These are phyloP conservation scores for Mesochorus sp. DNA, from an alignment of 2,888 invertebrate species.

Conservation along the genomic window DNA sequence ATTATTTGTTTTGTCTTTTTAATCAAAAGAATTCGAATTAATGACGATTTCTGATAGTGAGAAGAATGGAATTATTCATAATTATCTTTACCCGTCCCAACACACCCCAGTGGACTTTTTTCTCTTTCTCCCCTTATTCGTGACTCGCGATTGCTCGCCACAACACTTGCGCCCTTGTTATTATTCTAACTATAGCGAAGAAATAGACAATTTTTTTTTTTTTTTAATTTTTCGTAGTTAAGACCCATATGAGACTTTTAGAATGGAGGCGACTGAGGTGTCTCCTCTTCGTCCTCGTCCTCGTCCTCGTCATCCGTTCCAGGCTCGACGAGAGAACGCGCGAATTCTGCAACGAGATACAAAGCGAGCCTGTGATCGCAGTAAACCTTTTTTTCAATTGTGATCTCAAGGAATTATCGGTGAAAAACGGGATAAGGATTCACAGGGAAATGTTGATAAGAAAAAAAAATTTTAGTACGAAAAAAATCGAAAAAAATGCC, in stretches of 20 bases:
- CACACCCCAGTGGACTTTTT: neutral
- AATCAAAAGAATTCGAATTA: slow-evolving; percentile 29
- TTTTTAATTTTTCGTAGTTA: slow-evolving; percentile 22
- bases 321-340: slow-evolving; percentile 92
- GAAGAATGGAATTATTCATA: slow-evolving; percentile 56
- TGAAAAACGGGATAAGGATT: too few species aligned
- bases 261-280: slow-evolving; percentile 78
- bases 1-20: slow-evolving; percentile 1
- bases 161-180: slow-evolving; percentile 35
- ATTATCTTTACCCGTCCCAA: slow-evolving; percentile 35
- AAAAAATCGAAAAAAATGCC: too few species aligned
- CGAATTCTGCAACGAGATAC: slow-evolving; percentile 86
- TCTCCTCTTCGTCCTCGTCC: slow-evolving; percentile 89
- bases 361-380: too few species aligned
- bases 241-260: slow-evolving; percentile 61
- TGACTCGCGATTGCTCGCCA: slow-evolving; percentile 8
- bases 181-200: slow-evolving; percentile 52
- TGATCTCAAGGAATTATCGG: too few species aligned
- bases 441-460: too few species aligned
- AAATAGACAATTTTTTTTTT: slow-evolving; percentile 25
- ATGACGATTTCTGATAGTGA: slow-evolving; percentile 58
- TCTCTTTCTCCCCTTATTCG: slow-evolving; percentile 9
- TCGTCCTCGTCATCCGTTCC: slow-evolving; percentile 88
- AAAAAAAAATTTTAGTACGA: too few species aligned
- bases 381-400: too few species aligned